Conservation (phyloP, 2,113 vertebrate species). For the Neotoma lepida region DNA sequence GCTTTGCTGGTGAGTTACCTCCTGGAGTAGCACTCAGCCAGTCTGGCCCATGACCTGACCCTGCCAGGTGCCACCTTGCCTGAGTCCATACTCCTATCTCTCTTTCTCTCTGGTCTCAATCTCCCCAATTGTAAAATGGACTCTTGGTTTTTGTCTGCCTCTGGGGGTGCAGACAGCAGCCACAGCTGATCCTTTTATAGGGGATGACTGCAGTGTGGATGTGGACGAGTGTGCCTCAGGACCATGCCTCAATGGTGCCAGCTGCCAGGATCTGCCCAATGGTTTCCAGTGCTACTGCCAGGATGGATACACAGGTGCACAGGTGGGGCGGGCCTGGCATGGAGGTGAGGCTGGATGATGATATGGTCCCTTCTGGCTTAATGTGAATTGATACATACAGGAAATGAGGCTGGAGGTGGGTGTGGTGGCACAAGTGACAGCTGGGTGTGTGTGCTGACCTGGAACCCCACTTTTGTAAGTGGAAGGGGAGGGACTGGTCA, state of each 20-base stretch:
- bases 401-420: neutral
- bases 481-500: neutral
- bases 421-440: neutral
- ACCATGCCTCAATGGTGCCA: constrained; percentile 90
- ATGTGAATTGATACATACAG: neutral
- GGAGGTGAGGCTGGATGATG: neutral
- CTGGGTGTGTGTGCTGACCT: neutral
- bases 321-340: neutral
- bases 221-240: constrained; percentile 91
- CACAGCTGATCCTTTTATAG: constrained; percentile 80
- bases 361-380: neutral
- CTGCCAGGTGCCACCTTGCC: neutral
- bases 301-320: constrained; percentile 91
- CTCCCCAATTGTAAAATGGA: neutral
- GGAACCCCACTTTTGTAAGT: neutral
- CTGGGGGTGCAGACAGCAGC: neutral
- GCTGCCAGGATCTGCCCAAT: constrained; percentile 89
- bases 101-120: neutral
- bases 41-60: neutral
- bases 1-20: constrained; percentile 88
- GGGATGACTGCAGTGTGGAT: constrained; percentile 90
- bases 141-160: neutral
- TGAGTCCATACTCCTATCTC: neutral
- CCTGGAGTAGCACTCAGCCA: neutral
- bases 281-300: constrained; percentile 90